These are phyloP conservation scores for Myripristis jacobus DNA, from an alignment of 2,797 vertebrate species.

Conservation along the genomic window DNA sequence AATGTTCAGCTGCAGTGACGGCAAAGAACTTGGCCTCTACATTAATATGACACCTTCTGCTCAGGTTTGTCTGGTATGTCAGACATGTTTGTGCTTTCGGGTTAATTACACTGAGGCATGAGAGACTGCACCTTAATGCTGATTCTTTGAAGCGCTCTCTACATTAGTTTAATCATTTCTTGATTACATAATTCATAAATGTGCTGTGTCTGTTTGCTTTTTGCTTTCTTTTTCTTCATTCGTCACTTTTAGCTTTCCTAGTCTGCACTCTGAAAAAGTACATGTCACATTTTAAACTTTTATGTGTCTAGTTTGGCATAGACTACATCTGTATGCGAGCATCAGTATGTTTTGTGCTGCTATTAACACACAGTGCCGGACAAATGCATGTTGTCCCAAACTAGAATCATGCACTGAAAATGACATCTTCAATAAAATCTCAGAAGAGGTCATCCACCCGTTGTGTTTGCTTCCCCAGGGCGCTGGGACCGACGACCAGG, in stretches of 20 bases:
- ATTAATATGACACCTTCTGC: conserved; percentile 16
- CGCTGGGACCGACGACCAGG: conserved; percentile 91
- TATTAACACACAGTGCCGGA: background rate
- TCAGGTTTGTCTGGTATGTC: conserved; percentile 24
- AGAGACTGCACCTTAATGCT: background rate
- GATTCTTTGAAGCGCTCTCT: background rate
- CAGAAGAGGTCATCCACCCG: background rate
- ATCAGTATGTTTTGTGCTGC: background rate
- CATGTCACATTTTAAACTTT: too few relatives aligned
- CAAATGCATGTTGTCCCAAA: background rate
- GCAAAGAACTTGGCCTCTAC: conserved; percentile 22
- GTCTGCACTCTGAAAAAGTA: too few relatives aligned
- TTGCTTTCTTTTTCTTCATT: background rate
- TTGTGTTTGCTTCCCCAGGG: conserved; percentile 83
- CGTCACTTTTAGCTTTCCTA: background rate
- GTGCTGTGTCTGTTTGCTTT: background rate
- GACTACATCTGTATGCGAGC: too few relatives aligned
- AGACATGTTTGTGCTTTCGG: conserved; percentile 4
- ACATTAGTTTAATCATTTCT: background rate
- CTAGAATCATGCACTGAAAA: too few relatives aligned
- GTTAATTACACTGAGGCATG: conserved; percentile 36
- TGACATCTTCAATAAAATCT: too few relatives aligned
- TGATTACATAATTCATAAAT: background rate
- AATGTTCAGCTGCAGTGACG: conserved; percentile 43
- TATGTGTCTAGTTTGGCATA: too few relatives aligned